These are phyloP conservation scores for Monopterus albus DNA, from an alignment of 2,113 vertebrate genomes.

Conservation along the genomic window DNA sequence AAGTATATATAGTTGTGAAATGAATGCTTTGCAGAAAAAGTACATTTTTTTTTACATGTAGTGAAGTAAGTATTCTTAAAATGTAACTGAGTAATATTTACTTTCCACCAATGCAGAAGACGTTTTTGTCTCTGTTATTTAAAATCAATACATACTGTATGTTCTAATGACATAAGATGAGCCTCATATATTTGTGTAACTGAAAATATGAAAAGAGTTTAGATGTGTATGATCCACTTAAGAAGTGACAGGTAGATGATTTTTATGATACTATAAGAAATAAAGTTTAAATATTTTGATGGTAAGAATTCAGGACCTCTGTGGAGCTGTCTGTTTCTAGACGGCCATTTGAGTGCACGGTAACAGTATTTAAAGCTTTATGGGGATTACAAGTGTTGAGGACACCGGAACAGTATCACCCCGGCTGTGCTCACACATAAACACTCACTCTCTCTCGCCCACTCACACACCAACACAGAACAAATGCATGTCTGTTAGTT, in stretches of 20 bases:
- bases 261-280: neutral
- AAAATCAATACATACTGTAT: too few relatives aligned
- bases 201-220: neutral
- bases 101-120: too few relatives aligned
- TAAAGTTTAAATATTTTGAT: neutral
- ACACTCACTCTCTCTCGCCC: slow-evolving; percentile 57
- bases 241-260: neutral
- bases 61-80: too few relatives aligned
- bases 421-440: slow-evolving; percentile 58
- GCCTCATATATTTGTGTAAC: neutral
- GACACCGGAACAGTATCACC: slow-evolving; percentile 70
- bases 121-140: too few relatives aligned
- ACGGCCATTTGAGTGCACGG: slow-evolving; percentile 50
- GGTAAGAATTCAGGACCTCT: slow-evolving; percentile 14
- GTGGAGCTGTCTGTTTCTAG: slow-evolving; percentile 44
- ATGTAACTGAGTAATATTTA: too few relatives aligned
- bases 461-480: slow-evolving; percentile 64
- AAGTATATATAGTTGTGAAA: too few relatives aligned
- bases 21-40: too few relatives aligned
- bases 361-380: slow-evolving; percentile 79
- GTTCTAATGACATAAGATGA: too few relatives aligned
- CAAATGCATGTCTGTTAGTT: slow-evolving; percentile 46
- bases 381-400: slow-evolving; percentile 76
- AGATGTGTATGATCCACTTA: neutral
- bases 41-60: too few relatives aligned